Conservation (phyloP, 2,797 vertebrate genomes). For the Coranthus polyacanthus region DNA sequence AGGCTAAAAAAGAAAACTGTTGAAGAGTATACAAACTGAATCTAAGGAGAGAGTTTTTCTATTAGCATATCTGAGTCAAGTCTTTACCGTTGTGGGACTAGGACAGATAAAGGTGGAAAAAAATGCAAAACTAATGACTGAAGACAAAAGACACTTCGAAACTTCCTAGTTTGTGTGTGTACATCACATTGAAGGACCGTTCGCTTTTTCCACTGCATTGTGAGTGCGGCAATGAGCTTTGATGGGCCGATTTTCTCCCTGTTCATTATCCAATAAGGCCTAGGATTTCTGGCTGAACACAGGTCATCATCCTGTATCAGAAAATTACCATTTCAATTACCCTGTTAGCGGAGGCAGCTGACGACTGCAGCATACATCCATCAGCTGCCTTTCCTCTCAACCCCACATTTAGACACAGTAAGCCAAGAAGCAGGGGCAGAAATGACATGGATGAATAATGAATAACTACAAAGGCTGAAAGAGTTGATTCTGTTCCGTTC, state of each 20-base stretch:
- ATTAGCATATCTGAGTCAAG: conserved; percentile 48
- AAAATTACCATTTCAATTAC: conserved; percentile 78
- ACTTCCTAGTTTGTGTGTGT: not conserved
- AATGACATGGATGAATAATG: conserved; percentile 41
- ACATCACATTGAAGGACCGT: not conserved
- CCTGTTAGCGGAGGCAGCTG: conserved; percentile 47
- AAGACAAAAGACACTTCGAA: conserved; percentile 12
- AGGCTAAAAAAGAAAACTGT: conserved; percentile 30
- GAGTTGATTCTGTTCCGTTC: not conserved
- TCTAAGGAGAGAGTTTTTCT: conserved; percentile 19
- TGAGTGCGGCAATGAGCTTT: conserved; percentile 6
- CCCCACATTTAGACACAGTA: conserved; percentile 32
- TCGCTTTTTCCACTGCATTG: conserved; percentile 3
- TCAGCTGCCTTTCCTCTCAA: conserved; percentile 35
- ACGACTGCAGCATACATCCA: conserved; percentile 36
- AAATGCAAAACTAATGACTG: conserved; percentile 21
- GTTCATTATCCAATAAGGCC: conserved; percentile 59
- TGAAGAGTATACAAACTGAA: conserved; percentile 18
- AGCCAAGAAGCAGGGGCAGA: conserved; percentile 22
- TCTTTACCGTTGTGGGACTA: conserved; percentile 27
- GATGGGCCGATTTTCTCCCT: conserved; percentile 35
- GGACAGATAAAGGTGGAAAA: conserved; percentile 16
- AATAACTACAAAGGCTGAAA: conserved; percentile 31
- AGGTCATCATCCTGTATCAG: conserved; percentile 55
- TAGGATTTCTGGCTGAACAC: conserved; percentile 48